Evolutionary conservation across 2,888 invertebrate genomes (phyloP).

Genomic region (Ferdinandea cuprea): DNA sequence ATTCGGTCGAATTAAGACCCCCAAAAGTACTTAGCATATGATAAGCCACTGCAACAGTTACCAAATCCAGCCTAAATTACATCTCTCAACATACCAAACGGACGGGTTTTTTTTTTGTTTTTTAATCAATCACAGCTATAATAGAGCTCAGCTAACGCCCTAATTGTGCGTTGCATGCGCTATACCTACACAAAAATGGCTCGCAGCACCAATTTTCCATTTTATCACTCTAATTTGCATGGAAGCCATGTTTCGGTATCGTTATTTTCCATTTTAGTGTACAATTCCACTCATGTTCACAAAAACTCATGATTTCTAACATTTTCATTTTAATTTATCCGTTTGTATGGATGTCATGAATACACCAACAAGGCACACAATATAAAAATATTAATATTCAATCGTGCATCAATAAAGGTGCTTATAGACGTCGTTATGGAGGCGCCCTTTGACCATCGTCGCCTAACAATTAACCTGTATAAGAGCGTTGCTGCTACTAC

Average conservation of each 20-base stretch:
- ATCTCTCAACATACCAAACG: background rate
- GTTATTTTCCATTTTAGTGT: constrained; percentile 9
- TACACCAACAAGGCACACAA: constrained; percentile 4
- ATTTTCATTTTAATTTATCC: constrained; percentile 18
- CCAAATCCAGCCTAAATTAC: background rate
- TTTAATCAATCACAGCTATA: background rate
- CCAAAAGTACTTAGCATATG: background rate
- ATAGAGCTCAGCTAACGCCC: background rate
- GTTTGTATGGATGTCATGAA: constrained; percentile 27
- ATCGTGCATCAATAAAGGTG: constrained; percentile 23
- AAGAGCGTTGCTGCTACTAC: background rate
- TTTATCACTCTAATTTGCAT: constrained; percentile 11
- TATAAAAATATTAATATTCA: constrained; percentile 47
- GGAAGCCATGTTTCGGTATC: constrained; percentile 1
- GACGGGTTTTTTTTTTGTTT: too few species aligned
- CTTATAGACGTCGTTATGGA: constrained; percentile 24
- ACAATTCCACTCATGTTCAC: constrained; percentile 27
- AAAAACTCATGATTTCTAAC: background rate
- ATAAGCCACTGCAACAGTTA: background rate
- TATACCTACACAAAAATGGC: background rate
- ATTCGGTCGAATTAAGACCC: too few species aligned
- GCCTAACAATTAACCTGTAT: constrained; percentile 33
- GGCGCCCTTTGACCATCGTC: constrained; percentile 52
- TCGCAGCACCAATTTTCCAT: background rate
- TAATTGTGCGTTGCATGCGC: background rate